Percentiles rank a stretch among this genome's conserved stretches.
Evolutionary conservation across 2,888 invertebrate species (phyloP).

Genomic region (Diaphora mendica): DNA sequence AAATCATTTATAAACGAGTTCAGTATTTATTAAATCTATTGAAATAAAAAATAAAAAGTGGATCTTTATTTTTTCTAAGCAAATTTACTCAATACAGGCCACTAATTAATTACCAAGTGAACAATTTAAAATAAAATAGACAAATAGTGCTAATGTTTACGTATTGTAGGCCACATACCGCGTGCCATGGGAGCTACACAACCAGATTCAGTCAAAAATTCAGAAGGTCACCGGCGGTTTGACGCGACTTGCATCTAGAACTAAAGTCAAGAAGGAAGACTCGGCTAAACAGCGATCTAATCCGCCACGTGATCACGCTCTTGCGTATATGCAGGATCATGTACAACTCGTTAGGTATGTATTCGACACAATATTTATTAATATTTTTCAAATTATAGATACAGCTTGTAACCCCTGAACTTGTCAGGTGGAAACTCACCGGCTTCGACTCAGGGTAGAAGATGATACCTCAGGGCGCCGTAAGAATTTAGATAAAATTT

Average conservation of each 20-base stretch:
- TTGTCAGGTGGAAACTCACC: no score
- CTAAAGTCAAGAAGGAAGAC: slow-evolving; percentile 95
- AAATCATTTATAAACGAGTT: not conserved
- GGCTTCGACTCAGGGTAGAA: no score
- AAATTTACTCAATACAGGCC: not conserved
- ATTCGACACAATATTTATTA: not conserved
- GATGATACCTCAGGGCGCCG: no score
- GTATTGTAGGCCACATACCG: slow-evolving; percentile 85
- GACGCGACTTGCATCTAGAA: slow-evolving; percentile 94
- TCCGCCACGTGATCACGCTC: slow-evolving; percentile 87
- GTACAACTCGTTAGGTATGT: slow-evolving; percentile 90
- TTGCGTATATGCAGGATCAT: slow-evolving; percentile 92
- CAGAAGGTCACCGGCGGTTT: slow-evolving; percentile 97
- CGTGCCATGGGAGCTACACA: slow-evolving; percentile 97
- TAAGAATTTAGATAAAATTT: no score
- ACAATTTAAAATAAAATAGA: not conserved
- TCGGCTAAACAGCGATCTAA: slow-evolving; percentile 88
- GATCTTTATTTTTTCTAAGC: not conserved
- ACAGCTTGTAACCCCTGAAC: no score
- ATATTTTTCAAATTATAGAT: not conserved
- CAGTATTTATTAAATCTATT: not conserved
- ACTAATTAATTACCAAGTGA: not conserved
- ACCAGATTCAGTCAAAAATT: slow-evolving; percentile 98
- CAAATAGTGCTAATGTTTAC: not conserved
- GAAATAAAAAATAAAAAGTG: not conserved